Conservation (phyloP, 2,888 invertebrate species). For the Sylvicola cinctus region DNA sequence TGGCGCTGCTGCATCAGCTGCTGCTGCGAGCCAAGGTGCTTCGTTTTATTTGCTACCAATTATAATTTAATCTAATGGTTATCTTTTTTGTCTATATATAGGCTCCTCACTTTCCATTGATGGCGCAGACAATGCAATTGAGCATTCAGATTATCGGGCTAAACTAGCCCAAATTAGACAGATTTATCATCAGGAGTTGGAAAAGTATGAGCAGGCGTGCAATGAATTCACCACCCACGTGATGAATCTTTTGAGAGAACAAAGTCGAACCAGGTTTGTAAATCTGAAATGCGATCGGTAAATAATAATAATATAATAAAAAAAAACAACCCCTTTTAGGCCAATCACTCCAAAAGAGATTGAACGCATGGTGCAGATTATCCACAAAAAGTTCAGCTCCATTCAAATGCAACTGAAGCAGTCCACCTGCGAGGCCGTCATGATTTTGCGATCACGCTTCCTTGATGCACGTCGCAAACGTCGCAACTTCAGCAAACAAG, state of each 20-base stretch:
- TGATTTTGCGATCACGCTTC: constrained; percentile 70
- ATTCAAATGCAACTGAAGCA: constrained; percentile 98
- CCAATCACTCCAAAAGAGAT: constrained; percentile 99
- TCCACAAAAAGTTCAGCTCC: constrained; percentile 94
- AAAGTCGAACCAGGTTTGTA: constrained; percentile 59
- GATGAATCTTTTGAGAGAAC: constrained; percentile 89
- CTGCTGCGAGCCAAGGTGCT: constrained; percentile 58
- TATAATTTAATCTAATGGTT: background rate
- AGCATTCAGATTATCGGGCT: constrained; percentile 98
- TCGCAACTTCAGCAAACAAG: constrained; percentile 98
- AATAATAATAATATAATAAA: no score
- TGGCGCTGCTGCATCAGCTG: constrained; percentile 73
- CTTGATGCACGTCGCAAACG: constrained; percentile 72
- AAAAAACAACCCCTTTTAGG: constrained; percentile 22
- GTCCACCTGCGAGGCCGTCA: constrained; percentile 98
- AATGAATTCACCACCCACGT: constrained; percentile 99
- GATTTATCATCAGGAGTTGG: constrained; percentile 97
- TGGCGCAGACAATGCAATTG: constrained; percentile 79
- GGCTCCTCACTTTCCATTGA: constrained; percentile 23
- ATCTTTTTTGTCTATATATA: constrained; percentile 7
- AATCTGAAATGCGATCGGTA: background rate
- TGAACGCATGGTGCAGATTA: constrained; percentile 96
- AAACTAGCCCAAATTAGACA: constrained; percentile 96
- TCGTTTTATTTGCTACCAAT: constrained; percentile 17
- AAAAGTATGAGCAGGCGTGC: constrained; percentile 99